Evolutionary conservation across 1,140 invertebrate genomes (phyloP).

Genomic region (Neodiprion virginianus): DNA sequence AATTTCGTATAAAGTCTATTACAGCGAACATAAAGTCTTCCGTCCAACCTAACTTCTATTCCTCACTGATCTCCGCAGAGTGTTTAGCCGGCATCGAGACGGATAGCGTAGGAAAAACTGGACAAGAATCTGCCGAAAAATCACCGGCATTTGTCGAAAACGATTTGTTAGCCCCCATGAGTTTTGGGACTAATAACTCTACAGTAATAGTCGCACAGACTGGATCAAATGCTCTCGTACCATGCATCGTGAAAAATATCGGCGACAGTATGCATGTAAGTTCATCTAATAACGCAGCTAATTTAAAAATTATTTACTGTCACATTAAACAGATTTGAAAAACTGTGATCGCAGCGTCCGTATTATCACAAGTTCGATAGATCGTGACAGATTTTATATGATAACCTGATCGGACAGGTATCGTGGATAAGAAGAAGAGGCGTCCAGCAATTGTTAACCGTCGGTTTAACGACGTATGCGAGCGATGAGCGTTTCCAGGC

Average conservation of each 20-base stretch:
- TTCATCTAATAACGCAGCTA: constrained; percentile 30
- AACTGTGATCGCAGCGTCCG: no score
- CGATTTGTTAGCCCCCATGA: constrained; percentile 61
- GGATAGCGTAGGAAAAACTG: not conserved
- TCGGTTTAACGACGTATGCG: constrained; percentile 82
- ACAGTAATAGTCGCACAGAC: constrained; percentile 81
- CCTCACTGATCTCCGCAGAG: not conserved
- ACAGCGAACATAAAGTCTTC: no score
- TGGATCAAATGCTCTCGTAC: constrained; percentile 80
- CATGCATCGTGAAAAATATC: constrained; percentile 83
- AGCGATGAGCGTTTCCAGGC: constrained; percentile 87
- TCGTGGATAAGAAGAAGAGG: constrained; percentile 84
- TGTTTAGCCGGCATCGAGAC: not conserved
- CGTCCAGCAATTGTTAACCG: constrained; percentile 78
- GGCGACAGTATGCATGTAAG: constrained; percentile 83
- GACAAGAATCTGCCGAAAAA: not conserved
- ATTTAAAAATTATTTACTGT: no score
- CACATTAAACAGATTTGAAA: no score
- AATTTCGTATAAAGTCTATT: no score
- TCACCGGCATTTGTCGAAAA: constrained; percentile 31
- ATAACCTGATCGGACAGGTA: constrained; percentile 64
- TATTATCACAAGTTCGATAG: no score
- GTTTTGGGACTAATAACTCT: constrained; percentile 83
- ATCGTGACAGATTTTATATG: no score
- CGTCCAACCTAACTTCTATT: no score